phyloP scores from a whole-genome alignment of 2,888 invertebrate species.

The Biston betularia region DNA sequence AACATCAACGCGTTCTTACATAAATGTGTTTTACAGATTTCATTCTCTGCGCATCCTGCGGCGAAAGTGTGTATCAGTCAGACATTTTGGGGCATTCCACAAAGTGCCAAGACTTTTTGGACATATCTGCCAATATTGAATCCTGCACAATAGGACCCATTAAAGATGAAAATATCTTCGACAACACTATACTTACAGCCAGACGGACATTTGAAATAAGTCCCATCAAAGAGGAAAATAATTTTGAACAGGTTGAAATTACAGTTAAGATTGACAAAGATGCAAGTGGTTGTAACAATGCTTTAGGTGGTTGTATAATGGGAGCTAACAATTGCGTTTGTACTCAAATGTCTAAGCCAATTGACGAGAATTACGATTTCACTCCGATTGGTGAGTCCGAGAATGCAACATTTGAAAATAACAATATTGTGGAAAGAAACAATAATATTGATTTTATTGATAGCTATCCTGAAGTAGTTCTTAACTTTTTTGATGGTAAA shows the following conservation, averaged over 20 bases:
- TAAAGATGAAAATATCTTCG: not conserved
- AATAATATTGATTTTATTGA: conserved; percentile 17
- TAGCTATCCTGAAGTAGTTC: conserved; percentile 1
- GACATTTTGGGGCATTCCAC: conserved; percentile 19
- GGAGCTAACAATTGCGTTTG: conserved; percentile 62
- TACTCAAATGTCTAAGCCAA: conserved; percentile 57
- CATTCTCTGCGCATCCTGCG: conserved; percentile 27
- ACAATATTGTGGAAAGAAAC: not conserved
- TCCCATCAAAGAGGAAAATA: not conserved
- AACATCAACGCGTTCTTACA: too few species aligned
- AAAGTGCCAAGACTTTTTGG: conserved; percentile 17
- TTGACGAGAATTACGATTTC: conserved; percentile 50
- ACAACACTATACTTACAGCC: not conserved
- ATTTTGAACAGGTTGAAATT: not conserved
- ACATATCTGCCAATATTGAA: conserved; percentile 2
- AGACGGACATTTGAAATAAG: not conserved
- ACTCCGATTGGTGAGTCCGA: conserved; percentile 39
- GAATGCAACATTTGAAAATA: conserved; percentile 7
- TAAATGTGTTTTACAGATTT: conserved; percentile 30
- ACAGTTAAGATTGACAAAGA: conserved; percentile 38
- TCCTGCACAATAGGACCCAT: not conserved
- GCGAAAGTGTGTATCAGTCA: conserved; percentile 23
- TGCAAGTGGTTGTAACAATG: conserved; percentile 57
- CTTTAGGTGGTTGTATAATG: conserved; percentile 64
- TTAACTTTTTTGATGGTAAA: conserved; percentile 10